These are phyloP conservation scores for Lasioglossum leucozonium DNA, from an alignment of 2,888 invertebrate genomes.

Conservation along the genomic window DNA sequence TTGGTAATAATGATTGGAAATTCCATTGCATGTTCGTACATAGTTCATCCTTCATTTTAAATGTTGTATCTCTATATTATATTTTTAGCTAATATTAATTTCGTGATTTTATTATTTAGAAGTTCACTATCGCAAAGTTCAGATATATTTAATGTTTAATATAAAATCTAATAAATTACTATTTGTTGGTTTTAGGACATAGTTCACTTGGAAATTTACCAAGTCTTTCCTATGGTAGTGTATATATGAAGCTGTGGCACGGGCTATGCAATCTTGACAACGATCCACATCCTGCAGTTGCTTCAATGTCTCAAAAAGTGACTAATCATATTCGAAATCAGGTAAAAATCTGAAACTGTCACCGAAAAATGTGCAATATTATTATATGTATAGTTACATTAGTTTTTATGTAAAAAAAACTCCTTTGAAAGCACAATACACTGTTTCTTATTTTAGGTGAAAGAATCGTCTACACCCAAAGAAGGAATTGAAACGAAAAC, in stretches of 20 bases:
- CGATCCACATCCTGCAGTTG: conserved; percentile 95
- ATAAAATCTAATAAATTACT: conserved; percentile 16
- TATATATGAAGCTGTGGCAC: conserved; percentile 96
- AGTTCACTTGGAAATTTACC: conserved; percentile 85
- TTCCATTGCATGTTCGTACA: conserved; percentile 69
- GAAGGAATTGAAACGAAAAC: conserved; percentile 84
- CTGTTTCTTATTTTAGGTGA: conserved; percentile 76
- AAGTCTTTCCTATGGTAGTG: conserved; percentile 88
- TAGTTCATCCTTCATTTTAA: conserved; percentile 59
- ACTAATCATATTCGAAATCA: conserved; percentile 92
- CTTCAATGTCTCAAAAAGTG: conserved; percentile 91
- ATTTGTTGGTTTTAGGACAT: conserved; percentile 77
- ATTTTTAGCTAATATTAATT: conserved; percentile 38
- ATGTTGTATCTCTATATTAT: conserved; percentile 38
- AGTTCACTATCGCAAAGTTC: conserved; percentile 47
- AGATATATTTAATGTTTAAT: conserved; percentile 19
- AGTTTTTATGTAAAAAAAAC: background rate
- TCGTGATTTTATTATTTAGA: conserved; percentile 36
- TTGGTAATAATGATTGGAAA: conserved; percentile 81
- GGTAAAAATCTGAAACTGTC: conserved; percentile 85
- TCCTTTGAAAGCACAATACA: background rate
- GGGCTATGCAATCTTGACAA: conserved; percentile 91
- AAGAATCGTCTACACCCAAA: conserved; percentile 83
- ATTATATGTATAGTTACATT: background rate
- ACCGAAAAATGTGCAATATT: background rate